Percentiles rank a stretch among this genome's conserved stretches.
Conservation (phyloP, 2,113 vertebrate genomes). For the Aegithalos caudatus region DNA sequence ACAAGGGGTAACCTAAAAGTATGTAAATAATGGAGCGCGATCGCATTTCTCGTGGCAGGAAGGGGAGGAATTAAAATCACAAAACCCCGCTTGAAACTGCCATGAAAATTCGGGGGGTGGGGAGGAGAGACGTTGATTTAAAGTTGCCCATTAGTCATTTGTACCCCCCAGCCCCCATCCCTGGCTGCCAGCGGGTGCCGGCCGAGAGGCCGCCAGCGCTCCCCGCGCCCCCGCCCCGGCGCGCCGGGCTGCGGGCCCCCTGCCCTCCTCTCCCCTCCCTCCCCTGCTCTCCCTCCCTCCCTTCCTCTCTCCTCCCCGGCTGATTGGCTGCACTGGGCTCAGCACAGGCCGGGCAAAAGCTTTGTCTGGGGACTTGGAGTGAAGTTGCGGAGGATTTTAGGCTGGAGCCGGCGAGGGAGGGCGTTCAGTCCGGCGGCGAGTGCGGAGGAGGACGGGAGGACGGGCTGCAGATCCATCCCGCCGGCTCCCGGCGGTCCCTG, state of each 20-base stretch:
- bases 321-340: slow-evolving; percentile 75
- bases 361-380: slow-evolving; percentile 78
- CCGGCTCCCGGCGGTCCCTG: not conserved
- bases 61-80: slow-evolving; percentile 52
- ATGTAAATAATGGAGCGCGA: not conserved
- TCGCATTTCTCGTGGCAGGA: not conserved
- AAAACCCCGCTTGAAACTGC: not conserved
- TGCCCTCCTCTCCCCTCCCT: not conserved
- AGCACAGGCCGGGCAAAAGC: slow-evolving; percentile 75
- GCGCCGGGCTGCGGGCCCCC: slow-evolving; percentile 29
- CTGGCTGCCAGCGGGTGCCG: slow-evolving; percentile 48
- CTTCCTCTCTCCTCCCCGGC: slow-evolving; percentile 13
- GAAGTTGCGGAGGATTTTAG: slow-evolving; percentile 75
- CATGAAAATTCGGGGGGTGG: not conserved
- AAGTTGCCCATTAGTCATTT: slow-evolving; percentile 67
- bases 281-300: not conserved
- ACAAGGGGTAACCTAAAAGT: not conserved
- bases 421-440: slow-evolving; percentile 73
- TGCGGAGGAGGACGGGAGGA: not conserved
- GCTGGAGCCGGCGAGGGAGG: slow-evolving; percentile 74
- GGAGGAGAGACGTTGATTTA: slow-evolving; percentile 51
- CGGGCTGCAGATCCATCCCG: not conserved
- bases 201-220: not conserved
- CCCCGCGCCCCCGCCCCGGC: not conserved
- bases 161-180: not conserved